A percentile compares a stretch with the other conserved stretches of the same genome.
Evolutionary conservation across 2,113 vertebrate species (phyloP).

Genomic region (Arenaria interpres): DNA sequence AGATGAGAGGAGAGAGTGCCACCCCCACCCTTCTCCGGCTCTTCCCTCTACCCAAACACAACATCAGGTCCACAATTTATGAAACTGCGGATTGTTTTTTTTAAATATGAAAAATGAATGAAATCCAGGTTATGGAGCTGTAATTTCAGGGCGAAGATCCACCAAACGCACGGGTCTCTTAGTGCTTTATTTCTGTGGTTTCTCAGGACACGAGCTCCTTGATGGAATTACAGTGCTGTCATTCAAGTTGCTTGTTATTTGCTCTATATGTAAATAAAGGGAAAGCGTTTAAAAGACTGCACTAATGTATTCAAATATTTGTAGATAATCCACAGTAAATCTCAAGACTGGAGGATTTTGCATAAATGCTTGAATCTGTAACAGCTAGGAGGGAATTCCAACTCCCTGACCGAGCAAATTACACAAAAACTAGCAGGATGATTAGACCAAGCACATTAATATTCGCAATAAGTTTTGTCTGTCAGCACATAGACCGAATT

Average conservation of each 20-base stretch:
- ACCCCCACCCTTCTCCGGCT: neutral
- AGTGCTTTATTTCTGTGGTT: neutral
- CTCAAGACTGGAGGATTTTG: slow-evolving; percentile 57
- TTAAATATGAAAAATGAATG: neutral
- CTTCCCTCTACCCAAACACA: neutral
- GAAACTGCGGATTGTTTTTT: neutral
- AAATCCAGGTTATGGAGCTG: neutral
- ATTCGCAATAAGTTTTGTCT: slow-evolving; percentile 30
- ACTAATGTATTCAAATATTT: slow-evolving; percentile 68
- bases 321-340: slow-evolving; percentile 61
- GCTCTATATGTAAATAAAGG: slow-evolving; percentile 61
- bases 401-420: slow-evolving; percentile 68
- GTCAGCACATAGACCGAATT: neutral
- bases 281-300: slow-evolving; percentile 34
- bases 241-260: slow-evolving; percentile 33
- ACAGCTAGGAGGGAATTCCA: slow-evolving; percentile 64
- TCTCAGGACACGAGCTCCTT: neutral
- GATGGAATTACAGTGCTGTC: slow-evolving; percentile 36
- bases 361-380: slow-evolving; percentile 56
- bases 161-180: neutral
- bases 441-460: slow-evolving; percentile 45
- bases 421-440: slow-evolving; percentile 43
- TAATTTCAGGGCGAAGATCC: neutral
- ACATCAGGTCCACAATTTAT: neutral
- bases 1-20: neutral